Conservation (phyloP, 1,140 invertebrate genomes). For the Himalopsyche phryganea region DNA sequence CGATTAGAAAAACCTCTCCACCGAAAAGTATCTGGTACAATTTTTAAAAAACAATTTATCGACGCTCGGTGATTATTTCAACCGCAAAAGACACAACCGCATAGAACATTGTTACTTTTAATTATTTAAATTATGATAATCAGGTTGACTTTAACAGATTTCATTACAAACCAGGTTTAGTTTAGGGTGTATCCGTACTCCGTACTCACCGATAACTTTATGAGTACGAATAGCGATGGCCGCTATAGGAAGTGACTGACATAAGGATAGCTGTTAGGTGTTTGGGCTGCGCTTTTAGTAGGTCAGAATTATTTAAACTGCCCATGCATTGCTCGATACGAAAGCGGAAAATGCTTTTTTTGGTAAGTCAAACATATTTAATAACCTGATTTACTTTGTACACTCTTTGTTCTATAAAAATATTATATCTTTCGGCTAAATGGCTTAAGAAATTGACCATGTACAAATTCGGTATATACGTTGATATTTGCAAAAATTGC, state of each 20-base stretch:
- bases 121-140: too few relatives aligned
- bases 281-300: slow-evolving; percentile 2
- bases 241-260: slow-evolving; percentile 15
- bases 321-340: slow-evolving; percentile 3
- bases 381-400: too few relatives aligned
- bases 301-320: slow-evolving; percentile 1
- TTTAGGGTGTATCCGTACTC: too few relatives aligned
- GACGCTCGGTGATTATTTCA: too few relatives aligned
- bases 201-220: neutral
- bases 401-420: slow-evolving; percentile 18
- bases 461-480: slow-evolving; percentile 1
- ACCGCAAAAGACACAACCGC: too few relatives aligned
- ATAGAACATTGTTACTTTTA: too few relatives aligned
- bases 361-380: slow-evolving; percentile 1
- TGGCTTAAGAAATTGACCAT: slow-evolving; percentile 6
- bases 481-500: too few relatives aligned
- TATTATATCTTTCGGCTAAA: slow-evolving; percentile 12
- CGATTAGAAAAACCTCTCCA: too few relatives aligned
- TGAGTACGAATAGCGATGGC: slow-evolving; percentile 5
- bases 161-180: too few relatives aligned
- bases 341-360: slow-evolving; percentile 13
- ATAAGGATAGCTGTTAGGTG: slow-evolving; percentile 6
- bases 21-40: too few relatives aligned
- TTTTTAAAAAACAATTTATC: too few relatives aligned
- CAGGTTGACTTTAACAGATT: too few relatives aligned